These are phyloP conservation scores for Panthera uncia DNA, from an alignment of 2,113 vertebrate species.

Conservation along the genomic window DNA sequence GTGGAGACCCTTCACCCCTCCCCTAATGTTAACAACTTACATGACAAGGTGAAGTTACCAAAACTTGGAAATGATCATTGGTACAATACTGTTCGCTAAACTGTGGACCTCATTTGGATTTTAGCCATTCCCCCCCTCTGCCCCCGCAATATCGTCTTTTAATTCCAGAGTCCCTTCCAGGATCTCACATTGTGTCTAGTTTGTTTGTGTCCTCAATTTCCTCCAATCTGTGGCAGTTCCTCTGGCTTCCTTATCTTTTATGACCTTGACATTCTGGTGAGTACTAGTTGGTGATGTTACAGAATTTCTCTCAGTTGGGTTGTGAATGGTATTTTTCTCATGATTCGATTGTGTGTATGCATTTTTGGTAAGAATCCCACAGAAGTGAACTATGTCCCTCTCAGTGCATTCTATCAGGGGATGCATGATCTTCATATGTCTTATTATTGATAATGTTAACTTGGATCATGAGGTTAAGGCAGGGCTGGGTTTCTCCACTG, in stretches of 20 bases:
- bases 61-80: background rate
- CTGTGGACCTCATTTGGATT: background rate
- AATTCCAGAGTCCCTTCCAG: background rate
- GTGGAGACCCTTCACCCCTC: background rate
- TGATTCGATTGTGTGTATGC: background rate
- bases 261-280: background rate
- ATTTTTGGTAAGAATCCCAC: background rate
- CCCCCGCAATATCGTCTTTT: background rate
- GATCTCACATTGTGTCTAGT: background rate
- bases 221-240: background rate
- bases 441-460: background rate
- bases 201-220: background rate
- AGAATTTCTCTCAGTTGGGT: background rate
- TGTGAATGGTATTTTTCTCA: background rate
- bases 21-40: background rate
- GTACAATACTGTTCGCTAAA: background rate
- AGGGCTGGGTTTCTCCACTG: background rate
- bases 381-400: background rate
- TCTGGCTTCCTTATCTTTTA: background rate
- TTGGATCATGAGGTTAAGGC: background rate
- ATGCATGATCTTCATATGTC: rapidly evolving
- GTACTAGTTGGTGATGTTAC: background rate
- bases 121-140: background rate
- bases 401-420: background rate
- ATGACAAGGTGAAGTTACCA: background rate